Conservation (phyloP, 2,888 invertebrate species). For the Tipula helvola region DNA sequence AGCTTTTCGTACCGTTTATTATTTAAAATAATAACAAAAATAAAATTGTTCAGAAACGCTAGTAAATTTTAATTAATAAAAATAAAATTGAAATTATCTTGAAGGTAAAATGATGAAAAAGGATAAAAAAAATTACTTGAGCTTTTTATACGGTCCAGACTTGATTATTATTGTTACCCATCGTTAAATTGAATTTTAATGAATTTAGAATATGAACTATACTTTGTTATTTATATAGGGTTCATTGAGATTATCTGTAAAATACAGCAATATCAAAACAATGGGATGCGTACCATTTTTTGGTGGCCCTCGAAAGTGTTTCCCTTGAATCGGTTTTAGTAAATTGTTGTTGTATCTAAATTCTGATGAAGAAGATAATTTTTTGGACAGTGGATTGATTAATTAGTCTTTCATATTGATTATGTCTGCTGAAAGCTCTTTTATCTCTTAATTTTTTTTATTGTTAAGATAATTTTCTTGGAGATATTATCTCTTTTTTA, state of each 20-base stretch:
- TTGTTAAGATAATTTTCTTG: background rate
- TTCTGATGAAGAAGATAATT: background rate
- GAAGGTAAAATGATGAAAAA: background rate
- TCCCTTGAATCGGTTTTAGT: background rate
- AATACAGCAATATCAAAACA: background rate
- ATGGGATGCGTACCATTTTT: background rate
- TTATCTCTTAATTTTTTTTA: background rate
- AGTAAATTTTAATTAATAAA: constrained; percentile 4
- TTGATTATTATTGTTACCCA: background rate
- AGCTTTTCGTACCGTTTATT: background rate
- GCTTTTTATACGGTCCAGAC: background rate
- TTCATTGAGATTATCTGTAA: background rate
- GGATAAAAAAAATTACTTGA: background rate
- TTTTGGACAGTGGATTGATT: background rate
- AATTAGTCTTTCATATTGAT: background rate
- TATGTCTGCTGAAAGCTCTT: background rate
- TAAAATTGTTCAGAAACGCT: background rate
- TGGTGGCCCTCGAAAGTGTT: background rate
- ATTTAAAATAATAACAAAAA: background rate
- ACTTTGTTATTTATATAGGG: background rate
- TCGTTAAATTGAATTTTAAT: background rate
- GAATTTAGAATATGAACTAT: background rate
- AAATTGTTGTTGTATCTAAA: background rate
- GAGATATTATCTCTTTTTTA: background rate
- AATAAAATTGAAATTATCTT: background rate